Evolutionary conservation across 1,140 invertebrate species (phyloP), one percentile per base, ranked within the genome.

Genomic region (Sminthurinus signatus): DNA sequence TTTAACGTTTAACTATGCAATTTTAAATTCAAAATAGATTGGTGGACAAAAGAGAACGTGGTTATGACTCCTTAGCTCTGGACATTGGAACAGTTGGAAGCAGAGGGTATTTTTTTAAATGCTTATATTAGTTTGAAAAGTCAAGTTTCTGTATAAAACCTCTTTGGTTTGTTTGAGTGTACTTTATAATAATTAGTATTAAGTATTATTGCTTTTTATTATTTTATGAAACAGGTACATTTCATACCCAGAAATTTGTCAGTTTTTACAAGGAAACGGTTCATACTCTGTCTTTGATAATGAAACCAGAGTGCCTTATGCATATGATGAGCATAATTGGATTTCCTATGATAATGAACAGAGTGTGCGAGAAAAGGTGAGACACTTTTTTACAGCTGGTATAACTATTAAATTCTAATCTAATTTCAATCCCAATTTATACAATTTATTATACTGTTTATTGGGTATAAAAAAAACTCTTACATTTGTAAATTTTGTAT

Each of bases 331-430:
- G 36, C 77, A 79, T 4, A 88, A 94, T 74, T 97, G 93, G 93
- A 83, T 95, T 50, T 91, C 91, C 0, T 96, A 86, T 75, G 93
- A 96, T 67, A 83, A 91, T 74, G 76, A 80, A 3, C 74, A 79
- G 36, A 96, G 91, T 76, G 78, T 91, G 0, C 78, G 74, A 57
- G 82, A 82, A 72, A 94, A 94, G 77, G 84, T 85, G 76, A n/a
- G n/a, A n/a, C n/a, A n/a, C n/a, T n/a, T n/a, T n/a, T n/a, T n/a
- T n/a, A n/a, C n/a, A n/a, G n/a, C n/a, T n/a, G n/a, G n/a, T n/a
- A n/a, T n/a, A n/a, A n/a, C n/a, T n/a, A n/a, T n/a, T n/a, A n/a
- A n/a, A n/a, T n/a, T n/a, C n/a, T n/a, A n/a, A n/a, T n/a, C n/a
- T n/a, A n/a, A n/a, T n/a, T 73, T 43, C 64, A 36, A n/a, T n/a